Evolutionary conservation across 2,797 vertebrate genomes (phyloP).

Genomic region (Melanotaenia pygmaea): DNA sequence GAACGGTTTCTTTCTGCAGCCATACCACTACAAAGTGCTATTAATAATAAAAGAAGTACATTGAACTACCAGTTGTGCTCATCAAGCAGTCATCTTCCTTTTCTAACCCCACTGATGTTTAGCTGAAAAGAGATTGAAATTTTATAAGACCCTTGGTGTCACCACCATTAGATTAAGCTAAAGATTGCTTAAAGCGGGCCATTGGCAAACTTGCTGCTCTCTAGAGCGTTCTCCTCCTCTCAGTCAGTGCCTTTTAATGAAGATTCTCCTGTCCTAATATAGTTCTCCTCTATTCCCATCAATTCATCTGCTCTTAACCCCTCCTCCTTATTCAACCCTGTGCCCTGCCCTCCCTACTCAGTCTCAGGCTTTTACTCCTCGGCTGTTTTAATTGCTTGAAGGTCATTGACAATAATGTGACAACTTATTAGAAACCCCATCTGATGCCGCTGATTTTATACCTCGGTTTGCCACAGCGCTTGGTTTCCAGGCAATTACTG

Average conservation of each 20-base stretch:
- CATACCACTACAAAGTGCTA: conserved; percentile 2
- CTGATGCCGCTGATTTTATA: conserved; percentile 83
- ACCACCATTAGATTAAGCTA: conserved; percentile 42
- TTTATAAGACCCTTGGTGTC: conserved; percentile 39
- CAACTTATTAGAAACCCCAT: conserved; percentile 85
- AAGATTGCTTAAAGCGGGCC: conserved; percentile 36
- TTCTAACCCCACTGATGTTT: conserved; percentile 38
- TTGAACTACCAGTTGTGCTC: conserved; percentile 23
- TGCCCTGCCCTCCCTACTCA: background rate
- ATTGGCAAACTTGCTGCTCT: conserved; percentile 43
- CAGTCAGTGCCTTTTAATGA: conserved; percentile 70
- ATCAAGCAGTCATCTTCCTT: conserved; percentile 34
- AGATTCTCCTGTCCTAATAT: conserved; percentile 63
- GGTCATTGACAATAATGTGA: conserved; percentile 87
- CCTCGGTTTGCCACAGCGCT: conserved; percentile 78
- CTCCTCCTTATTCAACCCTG: conserved; percentile 60
- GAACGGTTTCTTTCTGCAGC: conserved; percentile 7
- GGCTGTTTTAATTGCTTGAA: conserved; percentile 85
- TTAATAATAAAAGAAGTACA: conserved; percentile 24
- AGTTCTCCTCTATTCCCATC: conserved; percentile 64
- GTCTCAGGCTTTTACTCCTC: conserved; percentile 56
- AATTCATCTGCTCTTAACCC: conserved; percentile 66
- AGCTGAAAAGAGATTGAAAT: conserved; percentile 43
- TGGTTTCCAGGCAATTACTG: conserved; percentile 86
- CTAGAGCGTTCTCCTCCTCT: conserved; percentile 21